These are phyloP conservation scores for Phacellophora camtschatica DNA, from an alignment of 30 jellyfish, hydroid and myxozoan genomes.

Conservation along the genomic window DNA sequence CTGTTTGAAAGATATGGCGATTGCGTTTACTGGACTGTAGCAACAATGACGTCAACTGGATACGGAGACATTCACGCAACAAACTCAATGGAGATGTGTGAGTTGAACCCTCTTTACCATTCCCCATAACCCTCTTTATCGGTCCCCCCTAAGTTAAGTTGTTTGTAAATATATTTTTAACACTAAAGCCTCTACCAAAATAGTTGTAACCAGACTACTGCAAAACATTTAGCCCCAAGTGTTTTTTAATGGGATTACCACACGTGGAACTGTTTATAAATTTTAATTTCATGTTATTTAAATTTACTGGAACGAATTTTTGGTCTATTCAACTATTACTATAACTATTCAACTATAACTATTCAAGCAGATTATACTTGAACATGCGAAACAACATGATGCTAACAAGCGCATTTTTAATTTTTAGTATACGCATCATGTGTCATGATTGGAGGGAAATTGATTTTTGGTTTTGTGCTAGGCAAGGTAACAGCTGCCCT, in stretches of 20 bases:
- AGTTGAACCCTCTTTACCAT: no score
- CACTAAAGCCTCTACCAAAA: neutral
- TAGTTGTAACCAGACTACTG: neutral
- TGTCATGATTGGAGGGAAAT: conserved; percentile 60
- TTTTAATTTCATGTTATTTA: no score
- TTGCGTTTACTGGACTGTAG: conserved; percentile 87
- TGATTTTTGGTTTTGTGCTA: conserved; percentile 72
- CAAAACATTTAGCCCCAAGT: neutral
- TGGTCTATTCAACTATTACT: no score
- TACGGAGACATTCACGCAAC: conserved; percentile 94
- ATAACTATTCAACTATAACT: no score
- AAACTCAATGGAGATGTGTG: conserved; percentile 67
- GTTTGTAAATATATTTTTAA: neutral
- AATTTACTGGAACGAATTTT: no score
- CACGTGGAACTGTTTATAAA: no score
- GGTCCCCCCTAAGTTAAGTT: neutral
- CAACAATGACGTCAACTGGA: conserved; percentile 94
- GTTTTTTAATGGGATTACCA: no score
- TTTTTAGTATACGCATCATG: neutral
- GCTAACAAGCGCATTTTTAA: neutral
- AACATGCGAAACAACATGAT: neutral
- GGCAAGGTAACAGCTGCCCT: conserved; percentile 78
- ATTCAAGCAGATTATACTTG: neutral
- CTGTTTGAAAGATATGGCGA: conserved; percentile 47
- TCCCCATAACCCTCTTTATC: no score